Percentiles rank a stretch among this genome's conserved stretches.
phyloP scores from a whole-genome alignment of 2,888 invertebrate species.

The Boloria euphrosyne region DNA sequence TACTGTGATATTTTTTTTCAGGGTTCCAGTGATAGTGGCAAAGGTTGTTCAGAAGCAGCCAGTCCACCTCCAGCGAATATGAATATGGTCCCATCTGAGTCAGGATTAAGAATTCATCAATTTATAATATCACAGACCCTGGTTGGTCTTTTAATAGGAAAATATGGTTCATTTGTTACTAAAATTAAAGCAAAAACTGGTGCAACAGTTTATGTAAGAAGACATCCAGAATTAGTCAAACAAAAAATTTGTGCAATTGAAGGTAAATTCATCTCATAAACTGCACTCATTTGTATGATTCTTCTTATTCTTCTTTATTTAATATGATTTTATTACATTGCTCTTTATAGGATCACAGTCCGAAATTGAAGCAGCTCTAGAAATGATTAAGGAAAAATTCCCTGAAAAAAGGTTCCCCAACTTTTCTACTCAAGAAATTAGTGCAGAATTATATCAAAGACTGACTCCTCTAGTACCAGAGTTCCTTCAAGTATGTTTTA shows the following conservation, averaged over 20 bases:
- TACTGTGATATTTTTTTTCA: slow-evolving; percentile 49
- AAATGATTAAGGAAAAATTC: slow-evolving; percentile 92
- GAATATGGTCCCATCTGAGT: slow-evolving; percentile 73
- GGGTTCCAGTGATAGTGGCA: slow-evolving; percentile 92
- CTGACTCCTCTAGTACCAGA: slow-evolving; percentile 78
- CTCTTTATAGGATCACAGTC: slow-evolving; percentile 83
- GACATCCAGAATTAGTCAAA: slow-evolving; percentile 88
- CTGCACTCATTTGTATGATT: not conserved
- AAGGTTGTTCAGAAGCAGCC: slow-evolving; percentile 88
- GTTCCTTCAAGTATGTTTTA: slow-evolving; percentile 79
- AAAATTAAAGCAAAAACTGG: slow-evolving; percentile 89
- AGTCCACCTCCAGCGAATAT: slow-evolving; percentile 86
- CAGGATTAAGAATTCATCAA: slow-evolving; percentile 84
- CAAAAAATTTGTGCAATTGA: slow-evolving; percentile 92
- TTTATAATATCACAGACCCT: slow-evolving; percentile 88
- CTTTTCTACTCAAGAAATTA: slow-evolving; percentile 86
- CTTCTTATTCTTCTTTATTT: too few species aligned
- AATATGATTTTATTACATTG: slow-evolving; percentile 14
- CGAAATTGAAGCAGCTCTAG: slow-evolving; percentile 91
- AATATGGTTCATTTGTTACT: slow-evolving; percentile 90
- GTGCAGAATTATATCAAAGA: slow-evolving; percentile 77
- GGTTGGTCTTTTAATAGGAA: slow-evolving; percentile 94
- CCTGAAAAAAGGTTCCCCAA: slow-evolving; percentile 91
- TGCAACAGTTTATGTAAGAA: slow-evolving; percentile 89
- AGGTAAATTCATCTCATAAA: slow-evolving; percentile 71